Base-by-base conservation (phyloP, 2,888 invertebrate species). In the Nemotelus nigrinus region DNA sequence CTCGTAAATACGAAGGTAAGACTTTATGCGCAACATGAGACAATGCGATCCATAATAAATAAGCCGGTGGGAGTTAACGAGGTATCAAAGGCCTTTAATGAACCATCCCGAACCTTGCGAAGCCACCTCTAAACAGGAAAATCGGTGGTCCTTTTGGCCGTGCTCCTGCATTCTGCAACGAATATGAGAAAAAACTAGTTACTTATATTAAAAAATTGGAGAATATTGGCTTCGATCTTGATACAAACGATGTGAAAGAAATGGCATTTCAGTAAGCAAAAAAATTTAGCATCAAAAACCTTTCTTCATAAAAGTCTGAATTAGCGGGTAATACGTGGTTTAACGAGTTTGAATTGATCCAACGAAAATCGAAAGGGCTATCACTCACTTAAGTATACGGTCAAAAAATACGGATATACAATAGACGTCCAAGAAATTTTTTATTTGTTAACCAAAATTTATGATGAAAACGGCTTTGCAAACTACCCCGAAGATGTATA, bases 401-500 rank as follows among this genome's bases (percentile, higher is more conserved):
- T 50, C 1, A 10, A 50, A 50, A 50, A 50, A 25, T 25, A 25
- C 58, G 79, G 84, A 78, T 83, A 80, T 79, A 81, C 81, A 81
- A 78, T 81, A 77, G 82, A 82, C 81, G 81, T 84, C 44, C 71
- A 78, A 10, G 74, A 81, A 3, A 45, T 45, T 44, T 67, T 70
- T 82, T 67, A 82, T 50, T 74, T 83, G 39, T 74, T 84, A 45
- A 70, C 79, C 67, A 77, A 78, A 76, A 79, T 82, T 70, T 75
- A 82, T 45, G 77, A 77, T 43, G 81, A 83, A 78, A 80, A 83
- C 80, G 80, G 83, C 79, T 81, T 83, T 41, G 41, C 82, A 63
- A 80, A 81, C 76, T 82, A 83, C 78, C 84, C 82, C 39, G 81
- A 80, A 57, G 65, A 81, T 77, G 83, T 87, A 45, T 87, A 81